Evolutionary conservation across 2,113 vertebrate genomes (phyloP), one percentile per base, ranked within the genome.

Genomic region (Syrrhaptes paradoxus): DNA sequence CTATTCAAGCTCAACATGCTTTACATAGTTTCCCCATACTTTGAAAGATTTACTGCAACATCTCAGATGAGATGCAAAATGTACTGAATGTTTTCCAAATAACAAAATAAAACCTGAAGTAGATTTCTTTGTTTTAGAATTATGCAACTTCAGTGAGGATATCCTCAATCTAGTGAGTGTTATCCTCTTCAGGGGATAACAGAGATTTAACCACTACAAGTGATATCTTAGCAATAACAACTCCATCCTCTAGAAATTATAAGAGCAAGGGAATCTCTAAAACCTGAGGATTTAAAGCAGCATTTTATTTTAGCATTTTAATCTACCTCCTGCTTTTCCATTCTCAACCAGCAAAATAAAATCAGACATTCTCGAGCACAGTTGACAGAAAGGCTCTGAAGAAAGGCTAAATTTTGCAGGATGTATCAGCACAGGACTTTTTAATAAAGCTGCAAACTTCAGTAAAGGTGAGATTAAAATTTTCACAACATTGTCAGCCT

Each of bases 41-140:
- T 94, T 36, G 51, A 78, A 86, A 73, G 91, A 97, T 97, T 95
- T 91, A 77, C n/a, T 91, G 17, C 62, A 93, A 13, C 12, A 48
- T 96, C 63, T 87, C 52, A 90, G 61, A 63, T 75, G 96, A 83
- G 87, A 70, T 51, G 25, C 17, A 94, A 94, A 88, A 89, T 54
- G 17, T 55, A 70, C 48, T 70, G 24, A 70, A 52, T 68, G 54
- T 83, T 93, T 95, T 96, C 79, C 66, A 91, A 91, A 85, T 58
- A 92, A 58, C 16, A 96, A 94, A 95, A 74, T 58, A 79, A 92
- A 62, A 11, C 45, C 54, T 95, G 70, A 90, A 94, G 52, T 77
- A 87, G 18, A 46, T 70, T 65, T 75, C 51, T 74, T 90, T 84
- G 46, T 45, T 95, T 95, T 93, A 59, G 49, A 95, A 91, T 65